phyloP scores from a whole-genome alignment of 2,113 vertebrate species.

The Notothenia coriiceps region DNA sequence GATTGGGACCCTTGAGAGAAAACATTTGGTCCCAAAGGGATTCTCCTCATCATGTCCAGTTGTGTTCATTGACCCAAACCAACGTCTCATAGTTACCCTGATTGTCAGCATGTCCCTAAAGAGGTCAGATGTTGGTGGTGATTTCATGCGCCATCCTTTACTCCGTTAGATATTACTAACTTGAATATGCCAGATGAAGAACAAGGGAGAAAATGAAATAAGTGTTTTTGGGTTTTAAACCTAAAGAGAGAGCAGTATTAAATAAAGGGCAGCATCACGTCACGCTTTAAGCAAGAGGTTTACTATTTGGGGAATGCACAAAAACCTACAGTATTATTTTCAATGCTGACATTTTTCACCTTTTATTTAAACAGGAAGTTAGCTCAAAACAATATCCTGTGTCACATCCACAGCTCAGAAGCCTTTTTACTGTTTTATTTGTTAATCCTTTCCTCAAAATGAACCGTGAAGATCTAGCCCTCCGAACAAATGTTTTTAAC shows the following conservation, averaged over 20 bases:
- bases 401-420: not conserved
- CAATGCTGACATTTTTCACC: conserved; percentile 4
- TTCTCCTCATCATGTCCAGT: conserved; percentile 9
- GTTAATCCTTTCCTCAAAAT: conserved; percentile 1
- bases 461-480: not conserved
- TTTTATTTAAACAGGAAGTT: conserved; percentile 21
- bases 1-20: conserved; percentile 2
- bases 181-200: conserved; percentile 41
- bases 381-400: conserved; percentile 12
- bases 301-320: too few species aligned
- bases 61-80: conserved; percentile 32
- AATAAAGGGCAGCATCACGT: not conserved
- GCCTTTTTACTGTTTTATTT: not conserved
- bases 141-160: not conserved
- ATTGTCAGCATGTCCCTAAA: not conserved
- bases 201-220: not conserved
- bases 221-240: conserved; percentile 6
- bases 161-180: not conserved
- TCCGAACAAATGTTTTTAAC: not conserved
- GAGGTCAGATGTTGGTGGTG: not conserved
- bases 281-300: not conserved
- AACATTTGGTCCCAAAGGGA: conserved; percentile 40
- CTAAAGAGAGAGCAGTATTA: conserved; percentile 1
- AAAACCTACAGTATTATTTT: not conserved
- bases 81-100: not conserved